Conservation (phyloP, 1,140 invertebrate genomes). For the Megalopta genalis region DNA sequence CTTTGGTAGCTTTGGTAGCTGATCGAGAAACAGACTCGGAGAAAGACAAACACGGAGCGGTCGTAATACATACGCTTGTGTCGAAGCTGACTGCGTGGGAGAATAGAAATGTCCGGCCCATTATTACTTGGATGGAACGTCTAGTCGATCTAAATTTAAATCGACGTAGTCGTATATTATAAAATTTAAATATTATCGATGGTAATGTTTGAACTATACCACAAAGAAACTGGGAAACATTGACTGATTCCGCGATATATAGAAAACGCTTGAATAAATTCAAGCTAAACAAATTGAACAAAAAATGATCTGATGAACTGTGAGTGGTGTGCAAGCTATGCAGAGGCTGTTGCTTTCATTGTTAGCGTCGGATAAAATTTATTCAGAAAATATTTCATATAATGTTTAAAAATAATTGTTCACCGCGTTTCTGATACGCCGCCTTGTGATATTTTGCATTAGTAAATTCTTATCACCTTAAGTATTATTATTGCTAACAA, state of each 20-base stretch:
- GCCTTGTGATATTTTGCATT: too few species aligned
- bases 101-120: constrained; percentile 19
- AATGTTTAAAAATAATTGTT: too few species aligned
- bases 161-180: background rate
- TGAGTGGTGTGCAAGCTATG: too few species aligned
- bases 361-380: too few species aligned
- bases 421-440: too few species aligned
- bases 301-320: too few species aligned
- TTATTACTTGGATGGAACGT: constrained; percentile 5
- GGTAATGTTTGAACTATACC: background rate
- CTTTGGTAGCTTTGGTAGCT: too few species aligned
- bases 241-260: background rate
- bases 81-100: constrained; percentile 16
- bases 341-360: too few species aligned
- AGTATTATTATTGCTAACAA: too few species aligned
- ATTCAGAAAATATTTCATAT: too few species aligned
- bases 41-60: background rate
- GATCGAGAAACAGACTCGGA: background rate
- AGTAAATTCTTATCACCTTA: too few species aligned
- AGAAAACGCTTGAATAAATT: background rate
- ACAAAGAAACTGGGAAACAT: background rate
- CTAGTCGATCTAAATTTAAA: constrained; percentile 22
- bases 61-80: background rate
- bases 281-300: background rate
- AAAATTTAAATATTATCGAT: background rate